Base-by-base conservation (phyloP, 1,140 invertebrate species). In the Caenorhabditis brenneri region DNA sequence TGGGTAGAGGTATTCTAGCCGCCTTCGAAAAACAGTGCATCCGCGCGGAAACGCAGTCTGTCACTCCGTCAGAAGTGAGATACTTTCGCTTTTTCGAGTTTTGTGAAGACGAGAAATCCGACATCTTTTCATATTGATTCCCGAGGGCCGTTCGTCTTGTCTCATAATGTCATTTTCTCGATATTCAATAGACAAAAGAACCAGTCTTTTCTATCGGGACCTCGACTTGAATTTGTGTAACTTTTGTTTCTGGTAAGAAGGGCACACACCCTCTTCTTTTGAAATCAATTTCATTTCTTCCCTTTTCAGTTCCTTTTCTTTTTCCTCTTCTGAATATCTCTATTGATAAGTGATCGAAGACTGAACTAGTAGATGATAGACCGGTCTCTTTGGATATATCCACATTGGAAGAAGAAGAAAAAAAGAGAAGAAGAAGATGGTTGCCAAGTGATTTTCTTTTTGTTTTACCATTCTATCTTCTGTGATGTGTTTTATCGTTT, bases 21-120 rank as follows among this genome's bases (percentile, higher is more conserved):
- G 65, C 53, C 27, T 58, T 24, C 53, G 53, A 12, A n/a, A 65
- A 42, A 74, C 65, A 74, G 65, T 74, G 65, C 36, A 39, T 74
- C 65, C 65, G 65, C 65, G 65, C 65, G 65, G 65, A 74, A 74
- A 74, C 65, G 60, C 33, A 42, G 65, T 42, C 65, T 27, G 36
- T 42, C 65, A 42, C n/a, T n/a, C n/a, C n/a, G n/a, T n/a, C 12
- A 42, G 39, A 42, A 42, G 39, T 10, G 65, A 16, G 36, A 55
- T 10, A 74, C 65, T 74, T 74, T 74, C 65, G 19, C 36, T 74
- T 42, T 55, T 74, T 74, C 65, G 46, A 24, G n/a, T 33, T 74
- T 15, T n/a, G 24, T 36, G 58, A 65, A 65, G 58, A 27, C n/a
- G 31, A 65, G 36, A 74, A 29, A 74, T 74, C 65, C 65, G 29